These are phyloP conservation scores for Aeoliscus strigatus DNA, from an alignment of 2,797 vertebrate species.

Conservation along the genomic window DNA sequence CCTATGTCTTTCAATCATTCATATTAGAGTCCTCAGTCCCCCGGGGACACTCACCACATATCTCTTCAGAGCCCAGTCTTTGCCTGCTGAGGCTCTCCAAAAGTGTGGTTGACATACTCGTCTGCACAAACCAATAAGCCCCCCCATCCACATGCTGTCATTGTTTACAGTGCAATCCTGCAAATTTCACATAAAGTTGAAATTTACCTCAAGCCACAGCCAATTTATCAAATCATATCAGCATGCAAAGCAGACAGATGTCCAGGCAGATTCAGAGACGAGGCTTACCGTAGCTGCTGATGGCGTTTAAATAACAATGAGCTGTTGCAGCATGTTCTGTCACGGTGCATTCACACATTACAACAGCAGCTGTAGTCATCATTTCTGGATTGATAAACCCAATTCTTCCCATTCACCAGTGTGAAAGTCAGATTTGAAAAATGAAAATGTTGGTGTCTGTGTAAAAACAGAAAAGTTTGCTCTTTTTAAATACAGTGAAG, in stretches of 20 bases:
- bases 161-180: conserved; percentile 23
- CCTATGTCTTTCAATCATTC: conserved; percentile 61
- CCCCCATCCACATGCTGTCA: conserved; percentile 11
- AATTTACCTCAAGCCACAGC: conserved; percentile 3
- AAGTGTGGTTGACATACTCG: conserved; percentile 26
- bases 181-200: conserved; percentile 7
- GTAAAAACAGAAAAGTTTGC: too few relatives aligned
- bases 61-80: conserved; percentile 38
- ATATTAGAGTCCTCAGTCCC: conserved; percentile 49
- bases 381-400: too few relatives aligned
- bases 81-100: conserved; percentile 40
- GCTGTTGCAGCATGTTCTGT: not conserved
- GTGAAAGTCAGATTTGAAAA: too few relatives aligned
- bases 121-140: conserved; percentile 22
- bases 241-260: not conserved
- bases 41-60: conserved; percentile 32
- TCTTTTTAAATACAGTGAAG: too few relatives aligned
- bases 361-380: too few relatives aligned
- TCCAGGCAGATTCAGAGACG: not conserved
- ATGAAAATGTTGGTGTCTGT: too few relatives aligned
- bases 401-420: too few relatives aligned
- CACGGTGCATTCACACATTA: conserved; percentile 3
- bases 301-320: not conserved
- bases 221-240: conserved; percentile 5
- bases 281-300: not conserved